These are phyloP conservation scores for Lonchura striata DNA, from an alignment of 2,113 vertebrate species.

Conservation along the genomic window DNA sequence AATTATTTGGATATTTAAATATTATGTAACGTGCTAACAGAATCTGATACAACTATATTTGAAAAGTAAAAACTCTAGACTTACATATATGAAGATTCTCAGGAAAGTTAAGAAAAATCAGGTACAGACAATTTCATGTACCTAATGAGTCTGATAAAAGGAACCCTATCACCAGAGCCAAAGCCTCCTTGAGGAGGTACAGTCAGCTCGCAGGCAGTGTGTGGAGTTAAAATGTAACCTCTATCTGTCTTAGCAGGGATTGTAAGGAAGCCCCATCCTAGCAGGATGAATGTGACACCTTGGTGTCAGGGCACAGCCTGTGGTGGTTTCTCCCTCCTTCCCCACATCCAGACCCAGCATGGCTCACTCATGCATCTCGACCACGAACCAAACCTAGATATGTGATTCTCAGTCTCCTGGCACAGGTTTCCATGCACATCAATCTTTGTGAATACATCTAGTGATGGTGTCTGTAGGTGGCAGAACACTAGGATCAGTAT, in stretches of 20 bases:
- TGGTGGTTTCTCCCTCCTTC: background rate
- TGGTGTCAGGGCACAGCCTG: rapidly evolving
- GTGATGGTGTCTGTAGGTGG: background rate
- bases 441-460: background rate
- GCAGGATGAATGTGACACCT: rapidly evolving
- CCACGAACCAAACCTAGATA: background rate
- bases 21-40: background rate
- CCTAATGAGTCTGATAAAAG: background rate
- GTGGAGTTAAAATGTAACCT: background rate
- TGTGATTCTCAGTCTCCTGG: background rate
- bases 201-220: rapidly evolving
- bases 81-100: background rate
- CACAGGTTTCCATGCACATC: rapidly evolving
- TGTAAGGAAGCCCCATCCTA: rapidly evolving
- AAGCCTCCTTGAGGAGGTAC: background rate
- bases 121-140: background rate
- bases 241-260: rapidly evolving
- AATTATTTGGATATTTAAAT: background rate
- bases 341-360: rapidly evolving
- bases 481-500: background rate
- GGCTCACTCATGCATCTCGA: rapidly evolving
- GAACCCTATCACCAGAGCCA: background rate
- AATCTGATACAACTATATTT: background rate
- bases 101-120: background rate
- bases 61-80: background rate